Base-by-base conservation (phyloP, 2,113 vertebrate species). In the Engystomops pustulosus region DNA sequence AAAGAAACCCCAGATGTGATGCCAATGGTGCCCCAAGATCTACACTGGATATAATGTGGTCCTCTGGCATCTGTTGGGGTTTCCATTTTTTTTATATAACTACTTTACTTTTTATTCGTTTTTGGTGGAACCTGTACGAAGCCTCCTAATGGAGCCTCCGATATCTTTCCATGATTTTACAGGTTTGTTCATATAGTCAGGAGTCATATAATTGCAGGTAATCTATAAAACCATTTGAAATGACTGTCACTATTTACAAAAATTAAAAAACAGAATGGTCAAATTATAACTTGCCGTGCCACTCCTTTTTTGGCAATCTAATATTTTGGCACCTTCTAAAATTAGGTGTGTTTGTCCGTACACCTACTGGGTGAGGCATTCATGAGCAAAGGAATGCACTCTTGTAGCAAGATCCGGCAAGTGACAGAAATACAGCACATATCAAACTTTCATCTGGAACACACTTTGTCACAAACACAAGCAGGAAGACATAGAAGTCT, bases 301-400 rank as follows among this genome's bases (percentile, higher is more conserved):
- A 51, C 23, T 69, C 79, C 62, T 82, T 23, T 71, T 25, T 72
- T 71, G 67, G 49, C 34, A 72, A 6, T 3, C 30, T 27, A 23
- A 23, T 20, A 10, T 72, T 2, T 44, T 82, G 80, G 68, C 45
- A 25, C 34, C 41, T 17, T 25, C 30, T 8, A 41, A 87, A 88
- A 88, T 88, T 87, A 90, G 81, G 82, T 70, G 72, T 88, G 89
- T 75, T 88, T 80, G 86, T 32, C 30, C 47, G 17, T 76, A 23
- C 88, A 87, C 85, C 84, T 87, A 85, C 17, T 74, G 72, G 89
- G 88, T 88, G 79, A 88, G 88, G 89, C 86, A 84, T 86, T 83
- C 87, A 89, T 87, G 75, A 90, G 88, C 78, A 88, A 80, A 65
- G 85, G 83, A 79, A 88, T 83, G 83, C 85, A 87, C 45, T 74